These are phyloP conservation scores for Cantharis rufa DNA, from an alignment of 2,888 invertebrate species.

Conservation along the genomic window DNA sequence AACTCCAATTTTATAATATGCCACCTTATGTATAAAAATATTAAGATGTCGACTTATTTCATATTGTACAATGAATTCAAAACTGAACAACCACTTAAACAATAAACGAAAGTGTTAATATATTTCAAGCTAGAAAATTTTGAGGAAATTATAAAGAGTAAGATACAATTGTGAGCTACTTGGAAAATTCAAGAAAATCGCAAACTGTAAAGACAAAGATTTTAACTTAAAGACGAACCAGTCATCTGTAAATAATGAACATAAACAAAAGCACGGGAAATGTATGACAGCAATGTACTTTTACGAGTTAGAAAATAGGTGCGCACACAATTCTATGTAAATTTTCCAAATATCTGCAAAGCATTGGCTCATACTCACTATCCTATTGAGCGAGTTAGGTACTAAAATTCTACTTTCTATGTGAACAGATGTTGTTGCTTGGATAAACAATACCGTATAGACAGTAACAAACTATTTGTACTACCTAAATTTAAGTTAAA, in stretches of 20 bases:
- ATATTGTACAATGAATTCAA: neutral
- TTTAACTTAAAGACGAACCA: slow-evolving; percentile 16
- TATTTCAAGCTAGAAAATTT: neutral
- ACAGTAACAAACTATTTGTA: neutral
- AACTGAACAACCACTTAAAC: neutral
- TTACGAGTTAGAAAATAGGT: neutral
- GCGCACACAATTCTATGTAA: slow-evolving; percentile 3
- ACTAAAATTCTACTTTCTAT: slow-evolving; percentile 13
- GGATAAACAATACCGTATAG: neutral
- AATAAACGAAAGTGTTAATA: neutral
- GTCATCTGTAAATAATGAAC: slow-evolving; percentile 16
- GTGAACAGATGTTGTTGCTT: neutral
- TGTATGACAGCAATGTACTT: neutral
- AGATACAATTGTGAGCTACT: neutral
- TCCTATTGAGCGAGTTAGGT: slow-evolving; percentile 4
- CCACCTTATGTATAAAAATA: neutral
- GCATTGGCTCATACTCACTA: slow-evolving; percentile 13
- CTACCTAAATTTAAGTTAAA: neutral
- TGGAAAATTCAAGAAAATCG: slow-evolving; percentile 11
- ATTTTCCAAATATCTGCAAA: slow-evolving; percentile 18
- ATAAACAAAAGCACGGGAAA: slow-evolving; percentile 22
- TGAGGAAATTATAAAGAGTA: slow-evolving; percentile 14
- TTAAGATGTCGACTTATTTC: neutral
- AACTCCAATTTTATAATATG: neutral
- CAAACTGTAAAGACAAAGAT: slow-evolving; percentile 5